phyloP scores from a whole-genome alignment of 1,140 invertebrate genomes.

The Leptinotarsa lineolata region DNA sequence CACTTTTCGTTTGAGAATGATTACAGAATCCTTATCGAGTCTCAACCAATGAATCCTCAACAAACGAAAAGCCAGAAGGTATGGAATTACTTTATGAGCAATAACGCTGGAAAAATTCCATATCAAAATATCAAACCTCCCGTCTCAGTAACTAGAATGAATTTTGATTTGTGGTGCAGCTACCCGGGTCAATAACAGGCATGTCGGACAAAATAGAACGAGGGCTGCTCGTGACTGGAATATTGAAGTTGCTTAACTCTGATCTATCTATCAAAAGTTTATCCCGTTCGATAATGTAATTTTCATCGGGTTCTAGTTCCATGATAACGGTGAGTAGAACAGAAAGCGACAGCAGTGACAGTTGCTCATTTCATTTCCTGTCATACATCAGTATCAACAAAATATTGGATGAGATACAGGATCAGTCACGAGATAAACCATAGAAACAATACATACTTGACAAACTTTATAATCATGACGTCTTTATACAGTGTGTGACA shows the following conservation, averaged over 20 bases:
- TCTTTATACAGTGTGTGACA: too few species aligned
- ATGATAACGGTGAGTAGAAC: constrained; percentile 30
- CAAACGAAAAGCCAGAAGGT: too few species aligned
- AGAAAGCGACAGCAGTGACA: constrained; percentile 24
- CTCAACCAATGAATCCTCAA: too few species aligned
- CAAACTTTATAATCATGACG: too few species aligned
- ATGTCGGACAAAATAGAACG: constrained; percentile 33
- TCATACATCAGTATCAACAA: background rate
- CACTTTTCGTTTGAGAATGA: too few species aligned
- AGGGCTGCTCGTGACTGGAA: constrained; percentile 36
- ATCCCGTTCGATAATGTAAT: constrained; percentile 44
- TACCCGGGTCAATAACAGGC: constrained; percentile 27
- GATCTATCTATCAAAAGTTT: constrained; percentile 45
- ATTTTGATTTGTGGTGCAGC: constrained; percentile 40
- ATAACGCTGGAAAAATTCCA: too few species aligned
- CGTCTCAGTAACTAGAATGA: constrained; percentile 18
- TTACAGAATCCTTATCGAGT: too few species aligned
- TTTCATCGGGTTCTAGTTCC: constrained; percentile 33
- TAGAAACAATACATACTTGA: too few species aligned
- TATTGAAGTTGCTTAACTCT: constrained; percentile 34
- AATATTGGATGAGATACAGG: too few species aligned
- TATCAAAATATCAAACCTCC: background rate
- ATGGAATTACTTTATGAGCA: too few species aligned
- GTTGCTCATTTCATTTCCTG: constrained; percentile 5
- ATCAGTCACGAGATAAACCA: too few species aligned